Evolutionary conservation across 64 coral and sea anemone genomes (phyloP).

Genomic region (Pocillopora verrucosa): DNA sequence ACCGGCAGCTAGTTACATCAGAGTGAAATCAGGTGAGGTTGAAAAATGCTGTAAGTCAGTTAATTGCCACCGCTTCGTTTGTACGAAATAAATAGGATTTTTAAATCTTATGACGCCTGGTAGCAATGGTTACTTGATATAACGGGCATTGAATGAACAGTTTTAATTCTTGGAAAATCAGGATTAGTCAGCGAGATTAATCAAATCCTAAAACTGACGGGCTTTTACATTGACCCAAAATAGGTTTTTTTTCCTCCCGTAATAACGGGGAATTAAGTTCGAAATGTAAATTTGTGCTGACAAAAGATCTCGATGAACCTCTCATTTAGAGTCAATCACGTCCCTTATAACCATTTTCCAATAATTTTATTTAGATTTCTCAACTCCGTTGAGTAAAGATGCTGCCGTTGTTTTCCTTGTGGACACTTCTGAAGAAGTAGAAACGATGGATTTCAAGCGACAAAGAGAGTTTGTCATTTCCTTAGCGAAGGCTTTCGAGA

Average conservation of each 20-base stretch:
- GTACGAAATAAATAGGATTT: too few species aligned
- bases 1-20: conserved; percentile 56
- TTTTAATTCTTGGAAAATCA: too few species aligned
- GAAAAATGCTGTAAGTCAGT: not conserved
- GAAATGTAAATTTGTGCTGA: not conserved
- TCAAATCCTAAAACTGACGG: too few species aligned
- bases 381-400: conserved; percentile 30
- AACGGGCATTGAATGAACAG: too few species aligned
- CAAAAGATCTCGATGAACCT: not conserved
- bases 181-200: too few species aligned
- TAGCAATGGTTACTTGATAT: too few species aligned
- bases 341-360: not conserved
- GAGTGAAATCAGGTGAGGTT: conserved; percentile 45
- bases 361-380: conserved; percentile 38
- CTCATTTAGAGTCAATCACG: not conserved
- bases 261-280: too few species aligned
- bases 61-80: not conserved
- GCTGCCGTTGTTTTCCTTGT: conserved; percentile 50
- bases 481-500: conserved; percentile 48
- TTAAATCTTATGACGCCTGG: too few species aligned
- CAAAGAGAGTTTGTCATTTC: conserved; percentile 51
- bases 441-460: conserved; percentile 42
- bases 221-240: too few species aligned
- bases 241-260: too few species aligned
- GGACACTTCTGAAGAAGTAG: conserved; percentile 43